Evolutionary conservation across 2,888 invertebrate species (phyloP), one percentile per base, ranked within the genome.

Genomic region (Aphidoletes aphidimyza): DNA sequence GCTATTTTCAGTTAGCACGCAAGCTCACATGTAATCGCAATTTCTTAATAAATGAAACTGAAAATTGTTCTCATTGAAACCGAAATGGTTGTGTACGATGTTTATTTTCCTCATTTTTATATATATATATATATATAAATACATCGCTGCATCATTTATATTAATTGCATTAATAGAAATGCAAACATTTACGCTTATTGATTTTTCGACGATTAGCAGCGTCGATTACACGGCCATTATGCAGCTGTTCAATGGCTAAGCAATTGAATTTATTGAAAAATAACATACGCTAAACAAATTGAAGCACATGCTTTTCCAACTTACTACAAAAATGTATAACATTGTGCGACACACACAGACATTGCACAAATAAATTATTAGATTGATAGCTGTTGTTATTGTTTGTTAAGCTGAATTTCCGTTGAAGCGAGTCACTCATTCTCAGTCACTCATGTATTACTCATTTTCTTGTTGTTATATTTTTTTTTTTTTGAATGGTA

Each of bases 301-400:
- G 22, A 54, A 54, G 22, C 22, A 54, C n/a, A 54, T 22, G n/a
- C n/a, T n/a, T n/a, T n/a, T n/a, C n/a, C n/a, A n/a, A n/a, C n/a
- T n/a, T n/a, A n/a, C n/a, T n/a, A n/a, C n/a, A n/a, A n/a, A n/a
- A n/a, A n/a, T n/a, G n/a, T n/a, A n/a, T n/a, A n/a, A n/a, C n/a
- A 22, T 54, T 11, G 19, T 3, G 36, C 14, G 69, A 2, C 11
- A 17, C 34, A 69, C 36, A 36, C n/a, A 69, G 34, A 69, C 34
- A 69, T 34, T 69, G 34, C 69, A 69, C 69, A 69, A 36, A 69
- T 69, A 34, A 69, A 69, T 34, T 69, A 69, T 69, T 36, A 36
- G 36, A 34, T 69, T 34, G 36, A 69, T 69, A 69, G 69, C 36
- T 34, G 69, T 69, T 69, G 30, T 30, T 30, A 69, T 69, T 69